Evolutionary conservation across 2,797 vertebrate genomes (phyloP), one percentile per base, ranked within the genome.

Genomic region (Alcedo atthis): DNA sequence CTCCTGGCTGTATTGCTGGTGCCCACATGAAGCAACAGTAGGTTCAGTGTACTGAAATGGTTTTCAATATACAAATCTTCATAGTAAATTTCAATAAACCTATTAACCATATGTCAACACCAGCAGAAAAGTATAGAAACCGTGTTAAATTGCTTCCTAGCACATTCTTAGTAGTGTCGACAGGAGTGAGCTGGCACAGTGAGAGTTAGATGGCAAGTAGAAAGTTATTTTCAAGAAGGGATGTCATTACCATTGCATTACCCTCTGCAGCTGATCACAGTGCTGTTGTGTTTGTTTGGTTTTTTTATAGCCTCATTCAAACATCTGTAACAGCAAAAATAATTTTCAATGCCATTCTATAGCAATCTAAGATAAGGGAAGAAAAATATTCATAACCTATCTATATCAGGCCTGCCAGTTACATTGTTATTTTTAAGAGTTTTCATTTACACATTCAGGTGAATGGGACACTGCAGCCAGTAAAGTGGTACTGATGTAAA

Each of bases 151-250:
- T 63, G 51, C 17, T n/a, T 92, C 30, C 48, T 81, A 87, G 46
- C 43, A 76, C 43, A 59, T 75, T 85, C 48, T 86, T 51, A 86
- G 59, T 24, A 32, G 24, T 5, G 10, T 42, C 91, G 63, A 89
- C 14, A 76, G 80, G 45, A 94, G 40, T 7, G 66, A 42, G 40
- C 43, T 92, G 64, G 85, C 85, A 85, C 76, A 95, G 82, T 55
- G 58, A 68, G 58, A 92, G 21, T 62, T 85, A 73, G 35, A 77
- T 87, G 33, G 63, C 33, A 83, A 83, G 87, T 1, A 53, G 54
- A 73, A 92, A 85, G 40, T 75, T 81, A 73, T 92, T 93, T 94
- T 69, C 87, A 55, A 88, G 70, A 69, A 61, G 8, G 22, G 30
- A 69, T 89, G 48, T 67, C 67, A 46, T 95, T 94, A 85, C 16